Percentiles rank a stretch among this genome's conserved stretches.
Evolutionary conservation across 1,140 invertebrate species (phyloP).

Genomic region (Bombus pascuorum): DNA sequence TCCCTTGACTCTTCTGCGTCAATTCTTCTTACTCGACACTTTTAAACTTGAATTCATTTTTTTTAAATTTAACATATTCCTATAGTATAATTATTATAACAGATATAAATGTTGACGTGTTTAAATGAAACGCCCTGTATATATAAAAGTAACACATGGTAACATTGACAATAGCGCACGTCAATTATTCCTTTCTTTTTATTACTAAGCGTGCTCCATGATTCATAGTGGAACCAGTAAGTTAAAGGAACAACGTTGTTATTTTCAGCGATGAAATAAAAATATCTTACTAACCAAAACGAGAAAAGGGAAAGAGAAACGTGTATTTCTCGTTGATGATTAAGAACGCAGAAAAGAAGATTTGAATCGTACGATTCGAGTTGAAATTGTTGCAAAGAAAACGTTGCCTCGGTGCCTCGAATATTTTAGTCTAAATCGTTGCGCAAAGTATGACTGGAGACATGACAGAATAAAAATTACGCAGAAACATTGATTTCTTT

Average conservation of each 20-base stretch:
- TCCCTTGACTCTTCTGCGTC: background rate
- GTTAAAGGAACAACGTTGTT: conserved; percentile 3
- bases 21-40: background rate
- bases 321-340: background rate
- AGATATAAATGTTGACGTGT: background rate
- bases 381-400: background rate
- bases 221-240: background rate
- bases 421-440: background rate
- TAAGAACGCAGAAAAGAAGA: background rate
- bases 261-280: conserved; percentile 14
- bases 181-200: conserved; percentile 38
- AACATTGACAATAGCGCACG: conserved; percentile 39
- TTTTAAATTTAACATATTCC: background rate
- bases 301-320: no score
- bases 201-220: background rate
- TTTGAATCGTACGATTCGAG: background rate
- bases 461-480: conserved; percentile 6
- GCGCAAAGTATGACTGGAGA: background rate
- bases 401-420: background rate
- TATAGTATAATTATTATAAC: background rate
- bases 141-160: background rate
- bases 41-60: background rate
- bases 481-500: background rate
- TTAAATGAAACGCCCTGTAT: conserved; percentile 27
- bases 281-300: background rate